Base-by-base conservation (phyloP, 1,140 invertebrate species). In the Drosophila tani region DNA sequence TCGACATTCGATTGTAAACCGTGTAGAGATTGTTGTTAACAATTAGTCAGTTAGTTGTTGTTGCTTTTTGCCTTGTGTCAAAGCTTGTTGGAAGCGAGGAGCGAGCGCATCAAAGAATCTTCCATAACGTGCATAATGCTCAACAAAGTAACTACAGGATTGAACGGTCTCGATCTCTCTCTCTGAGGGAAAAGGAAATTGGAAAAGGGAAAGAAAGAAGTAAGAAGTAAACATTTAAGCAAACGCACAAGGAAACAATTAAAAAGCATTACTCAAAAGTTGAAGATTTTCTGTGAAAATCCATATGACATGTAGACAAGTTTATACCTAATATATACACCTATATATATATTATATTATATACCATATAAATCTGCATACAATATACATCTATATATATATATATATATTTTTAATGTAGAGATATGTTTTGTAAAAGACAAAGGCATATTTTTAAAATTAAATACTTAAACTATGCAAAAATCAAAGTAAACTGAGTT, bases 261-360 rank as follows among this genome's bases (percentile, higher is more conserved):
- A 75, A 81, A 78, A 91, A 87, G 81, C 87, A 87, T 87, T 91
- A 83, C 87, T 91, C 87, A 87, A 75, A 91, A 74, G 83, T 91
- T 76, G 75, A 91, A 82, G 88, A 91, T 91, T 91, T 91, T 91
- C 88, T 91, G 88, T 91, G 88, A 91, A 91, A 91, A 91, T 91
- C 88, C 81, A 84, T 81, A 87, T 87, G 84, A 87, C 84, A 87
- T 73, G 66, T 90, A 84, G 71, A 55, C 32, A 82, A 82, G 75
- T 91, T 90, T 90, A 88, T 85, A 90, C 86, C 74, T 91, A 81
- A 84, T 83, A 88, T 81, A 83, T 56, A 85, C 68, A 78, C 60
- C 81, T 53, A 45, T 79, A 82, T 67, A 82, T 67, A 81, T 62
- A 81, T 70, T 71, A 82, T 62, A 85, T 70, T 80, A 81, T 69